Evolutionary conservation across 2,113 vertebrate species (phyloP), one percentile per base, ranked within the genome.

Genomic region (Thinocorus orbignyianus): DNA sequence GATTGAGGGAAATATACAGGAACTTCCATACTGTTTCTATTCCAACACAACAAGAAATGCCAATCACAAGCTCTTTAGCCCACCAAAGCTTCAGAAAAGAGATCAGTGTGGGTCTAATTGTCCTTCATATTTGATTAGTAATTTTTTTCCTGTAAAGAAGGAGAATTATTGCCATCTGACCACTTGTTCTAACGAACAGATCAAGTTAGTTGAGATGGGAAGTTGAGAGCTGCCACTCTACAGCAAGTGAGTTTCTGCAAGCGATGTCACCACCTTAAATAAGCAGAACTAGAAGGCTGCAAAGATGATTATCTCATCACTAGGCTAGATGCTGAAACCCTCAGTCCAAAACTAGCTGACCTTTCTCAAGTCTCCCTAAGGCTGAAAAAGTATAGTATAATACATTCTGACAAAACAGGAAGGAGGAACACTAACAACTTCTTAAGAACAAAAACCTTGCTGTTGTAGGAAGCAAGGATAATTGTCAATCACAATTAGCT

Each of bases 191-290:
- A 58, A 33, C 31, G 46, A 74, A 37, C 37, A 57, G 37, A 61
- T 9, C 35, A 69, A 60, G 17, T 14, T 66, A 70, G 9, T 22
- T 39, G 31, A 49, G 25, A 31, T 13, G 17, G 30, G 12, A 61
- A 46, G 2, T 12, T 81, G 51, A 46, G 68, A 83, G 10, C 30
- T 62, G 24, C 31, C 8, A 31, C 7, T 58, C 23, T 49, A 24
- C 1, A 68, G 18, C 42, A 71, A 49, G 30, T 42, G 41, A 55
- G 12, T 54, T 82, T 73, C 39, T 83, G 17, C 23, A 73, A 57
- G n/a, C 15, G 78, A 9, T 4, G 1, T 18, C 1, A 0, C 35
- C 16, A 60, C 41, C 31, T 78, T 48, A 78, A 68, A 44, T 1
- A 71, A 30, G 42, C n/a, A 90, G 51, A 88, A 22, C 7, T 55